A percentile compares a stretch with the other conserved stretches of the same genome.
phyloP scores from a whole-genome alignment of 2,888 invertebrate species.

The Drosophila hawaiiensis region DNA sequence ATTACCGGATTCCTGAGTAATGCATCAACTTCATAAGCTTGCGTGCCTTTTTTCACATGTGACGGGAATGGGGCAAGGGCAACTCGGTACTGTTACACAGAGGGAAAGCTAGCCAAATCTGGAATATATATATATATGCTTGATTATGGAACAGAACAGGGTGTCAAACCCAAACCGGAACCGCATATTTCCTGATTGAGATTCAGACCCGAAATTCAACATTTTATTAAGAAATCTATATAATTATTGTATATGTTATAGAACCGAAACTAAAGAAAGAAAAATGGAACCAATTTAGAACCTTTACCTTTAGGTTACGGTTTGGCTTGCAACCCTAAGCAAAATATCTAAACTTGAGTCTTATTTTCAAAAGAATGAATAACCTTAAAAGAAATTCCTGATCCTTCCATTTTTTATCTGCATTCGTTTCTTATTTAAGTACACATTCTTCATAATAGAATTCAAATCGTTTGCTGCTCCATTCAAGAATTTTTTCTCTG shows the following conservation, averaged over 20 bases:
- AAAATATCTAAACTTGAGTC: not conserved
- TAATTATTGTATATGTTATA: not conserved
- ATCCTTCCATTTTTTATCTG: accelerated
- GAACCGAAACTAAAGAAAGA: not conserved
- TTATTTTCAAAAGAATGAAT: not conserved
- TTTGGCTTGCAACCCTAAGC: not conserved
- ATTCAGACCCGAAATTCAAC: not conserved
- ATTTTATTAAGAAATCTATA: not conserved
- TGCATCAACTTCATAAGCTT: constrained; percentile 75
- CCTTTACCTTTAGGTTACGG: not conserved
- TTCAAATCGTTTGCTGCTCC: not conserved
- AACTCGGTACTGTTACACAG: not conserved
- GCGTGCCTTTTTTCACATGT: constrained; percentile 44
- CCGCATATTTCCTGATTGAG: accelerated
- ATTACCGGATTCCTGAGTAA: constrained; percentile 81
- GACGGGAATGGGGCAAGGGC: not conserved
- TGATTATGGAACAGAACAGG: not conserved
- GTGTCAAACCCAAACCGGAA: not conserved
- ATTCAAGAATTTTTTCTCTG: not conserved
- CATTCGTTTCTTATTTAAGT: not conserved
- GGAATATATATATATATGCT: not conserved
- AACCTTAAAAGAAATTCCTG: not conserved
- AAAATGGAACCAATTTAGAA: not conserved
- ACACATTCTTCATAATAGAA: not conserved
- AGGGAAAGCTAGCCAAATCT: not conserved